Evolutionary conservation across 2,113 vertebrate genomes (phyloP), one percentile per base, ranked within the genome.

Genomic region (Mastomys coucha): DNA sequence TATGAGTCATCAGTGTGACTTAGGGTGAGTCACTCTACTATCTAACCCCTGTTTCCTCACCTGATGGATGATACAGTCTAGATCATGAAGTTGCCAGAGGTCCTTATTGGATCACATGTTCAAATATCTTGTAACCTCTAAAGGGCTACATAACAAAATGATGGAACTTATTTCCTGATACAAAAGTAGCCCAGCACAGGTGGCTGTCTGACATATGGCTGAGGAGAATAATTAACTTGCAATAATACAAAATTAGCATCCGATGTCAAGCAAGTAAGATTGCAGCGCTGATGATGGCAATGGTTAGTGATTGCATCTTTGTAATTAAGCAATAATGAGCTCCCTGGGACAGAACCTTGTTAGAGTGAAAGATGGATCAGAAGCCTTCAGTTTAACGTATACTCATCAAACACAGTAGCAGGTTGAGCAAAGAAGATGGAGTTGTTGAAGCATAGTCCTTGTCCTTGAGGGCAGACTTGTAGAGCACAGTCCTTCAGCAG

Each of bases 311-410:
- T 96, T 97, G 87, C 96, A 84, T 93, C 82, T 91, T 95, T 7
- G 91, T 97, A 91, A 97, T 97, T 96, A 96, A 96, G 96, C 88
- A 91, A 70, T 97, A 94, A 97, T 93, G 95, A 98, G 96, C 95
- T 98, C 97, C 96, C 94, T 78, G 91, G 93, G 94, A 96, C 94
- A 91, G 94, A 94, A 89, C 63, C 96, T 97, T 96, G 95, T 97
- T 97, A 94, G 94, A 75, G 42, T 81, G 87, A 91, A 92, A 95
- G 92, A 97, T 49, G 49, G 65, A 95, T 96, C 86, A 92, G 53
- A 73, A 28, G 42, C 91, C 97, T 95, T 82, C 75, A 76, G 60
- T 63, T 75, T 93, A 78, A 0, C 26, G 19, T 92, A 22, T 24
- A 39, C 53, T 13, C 85, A 51, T 69, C 63, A 89, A 92, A 65